phyloP scores from a whole-genome alignment of 2,797 vertebrate species.

The Margarornis squamiger region DNA sequence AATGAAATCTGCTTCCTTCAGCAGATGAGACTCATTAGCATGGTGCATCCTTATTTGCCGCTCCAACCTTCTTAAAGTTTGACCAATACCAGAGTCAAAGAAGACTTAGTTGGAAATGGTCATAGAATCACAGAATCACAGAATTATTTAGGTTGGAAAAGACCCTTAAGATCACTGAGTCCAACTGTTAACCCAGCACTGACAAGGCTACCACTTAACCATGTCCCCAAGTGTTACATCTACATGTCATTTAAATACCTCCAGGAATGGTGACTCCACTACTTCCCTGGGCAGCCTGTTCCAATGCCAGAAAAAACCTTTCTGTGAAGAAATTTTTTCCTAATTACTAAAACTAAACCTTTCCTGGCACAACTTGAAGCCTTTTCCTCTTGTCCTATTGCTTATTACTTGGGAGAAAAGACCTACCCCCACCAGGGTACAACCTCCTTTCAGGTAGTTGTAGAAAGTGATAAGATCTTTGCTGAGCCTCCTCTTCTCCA shows the following conservation, averaged over 20 bases:
- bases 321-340: background rate
- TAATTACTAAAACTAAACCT: background rate
- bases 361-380: background rate
- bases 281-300: background rate
- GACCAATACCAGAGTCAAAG: background rate
- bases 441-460: background rate
- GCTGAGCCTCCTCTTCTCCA: background rate
- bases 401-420: background rate
- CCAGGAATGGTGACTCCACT: background rate
- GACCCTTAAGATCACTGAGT: rapidly evolving
- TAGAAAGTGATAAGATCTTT: background rate
- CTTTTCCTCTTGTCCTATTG: background rate
- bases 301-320: background rate
- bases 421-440: background rate
- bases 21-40: background rate
- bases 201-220: background rate
- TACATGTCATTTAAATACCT: background rate
- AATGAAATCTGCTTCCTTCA: background rate
- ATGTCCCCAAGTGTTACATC: background rate
- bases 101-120: background rate
- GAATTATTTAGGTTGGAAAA: background rate
- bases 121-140: background rate
- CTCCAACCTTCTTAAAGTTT: background rate
- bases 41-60: rapidly evolving
- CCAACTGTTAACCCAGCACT: background rate